A percentile compares a stretch with the other conserved stretches of the same genome.
Evolutionary conservation across 2,113 vertebrate genomes (phyloP).

Genomic region (Acrocephalus kingi): DNA sequence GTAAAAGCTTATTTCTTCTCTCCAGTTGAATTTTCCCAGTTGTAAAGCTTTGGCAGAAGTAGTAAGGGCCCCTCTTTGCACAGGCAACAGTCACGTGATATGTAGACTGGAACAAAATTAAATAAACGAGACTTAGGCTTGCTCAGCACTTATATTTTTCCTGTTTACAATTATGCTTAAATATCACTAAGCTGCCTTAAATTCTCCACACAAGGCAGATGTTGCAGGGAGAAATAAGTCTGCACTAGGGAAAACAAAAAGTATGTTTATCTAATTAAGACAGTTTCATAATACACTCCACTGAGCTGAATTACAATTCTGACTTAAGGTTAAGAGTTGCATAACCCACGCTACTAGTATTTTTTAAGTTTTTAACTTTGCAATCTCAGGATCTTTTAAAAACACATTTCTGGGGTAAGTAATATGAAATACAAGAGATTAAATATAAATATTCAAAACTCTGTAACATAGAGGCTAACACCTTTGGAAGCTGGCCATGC

Average conservation of each 20-base stretch:
- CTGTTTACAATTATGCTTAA: neutral
- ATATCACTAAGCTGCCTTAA: neutral
- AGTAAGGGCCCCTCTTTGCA: neutral
- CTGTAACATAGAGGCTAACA: neutral
- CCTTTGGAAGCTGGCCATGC: neutral
- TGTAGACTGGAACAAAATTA: neutral
- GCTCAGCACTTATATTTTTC: neutral
- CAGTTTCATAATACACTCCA: neutral
- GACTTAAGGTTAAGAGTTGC: neutral
- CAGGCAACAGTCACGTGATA: accelerated
- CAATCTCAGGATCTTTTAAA: neutral
- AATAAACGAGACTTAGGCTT: neutral
- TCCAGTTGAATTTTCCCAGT: neutral
- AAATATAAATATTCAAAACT: neutral
- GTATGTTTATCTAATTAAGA: neutral
- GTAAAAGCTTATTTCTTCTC: neutral
- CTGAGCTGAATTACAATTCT: neutral
- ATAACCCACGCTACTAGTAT: neutral
- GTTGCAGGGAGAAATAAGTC: neutral
- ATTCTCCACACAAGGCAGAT: neutral
- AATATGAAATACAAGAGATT: neutral
- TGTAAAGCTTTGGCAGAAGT: neutral
- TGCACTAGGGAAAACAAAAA: neutral
- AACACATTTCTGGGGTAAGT: neutral
- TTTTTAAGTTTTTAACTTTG: neutral